These are phyloP conservation scores for Sebastiscus tertius DNA, from an alignment of 2,797 vertebrate species.

Conservation along the genomic window DNA sequence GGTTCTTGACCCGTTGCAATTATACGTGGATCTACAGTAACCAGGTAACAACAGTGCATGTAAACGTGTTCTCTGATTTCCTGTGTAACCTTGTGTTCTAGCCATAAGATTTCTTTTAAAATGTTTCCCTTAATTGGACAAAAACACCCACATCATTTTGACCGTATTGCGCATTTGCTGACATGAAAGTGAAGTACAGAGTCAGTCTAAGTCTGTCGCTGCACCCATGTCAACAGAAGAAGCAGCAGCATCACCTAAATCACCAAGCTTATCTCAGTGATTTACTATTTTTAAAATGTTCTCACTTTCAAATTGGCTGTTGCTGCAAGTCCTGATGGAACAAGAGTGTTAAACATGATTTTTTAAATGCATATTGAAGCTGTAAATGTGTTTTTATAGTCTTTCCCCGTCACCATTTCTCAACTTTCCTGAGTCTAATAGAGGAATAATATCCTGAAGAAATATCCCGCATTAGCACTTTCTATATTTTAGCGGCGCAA, in stretches of 20 bases:
- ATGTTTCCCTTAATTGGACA: not conserved
- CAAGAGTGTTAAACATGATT: constrained; percentile 6
- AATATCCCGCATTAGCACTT: constrained; percentile 41
- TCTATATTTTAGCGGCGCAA: constrained; percentile 47
- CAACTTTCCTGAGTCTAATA: constrained; percentile 16
- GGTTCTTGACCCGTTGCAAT: not conserved
- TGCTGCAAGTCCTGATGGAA: not conserved
- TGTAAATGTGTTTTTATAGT: constrained; percentile 13
- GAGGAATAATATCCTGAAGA: constrained; percentile 46
- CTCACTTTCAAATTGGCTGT: not conserved
- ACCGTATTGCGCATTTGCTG: accelerated
- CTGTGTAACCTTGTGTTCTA: not conserved
- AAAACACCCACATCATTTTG: not conserved
- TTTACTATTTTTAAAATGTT: not conserved
- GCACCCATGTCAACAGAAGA: not conserved
- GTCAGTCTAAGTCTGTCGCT: too few species aligned
- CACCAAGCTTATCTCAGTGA: not conserved
- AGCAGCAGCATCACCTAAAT: not conserved
- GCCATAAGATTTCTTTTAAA: not conserved
- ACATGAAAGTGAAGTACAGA: not conserved
- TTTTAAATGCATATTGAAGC: not conserved
- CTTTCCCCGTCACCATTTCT: constrained; percentile 3
- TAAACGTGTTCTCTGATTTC: not conserved
- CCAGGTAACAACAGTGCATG: too few species aligned
- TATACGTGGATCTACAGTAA: accelerated